A percentile compares a stretch with the other conserved stretches of the same genome.
phyloP scores from a whole-genome alignment of 2,113 vertebrate species.

The Prunella fulvescens region DNA sequence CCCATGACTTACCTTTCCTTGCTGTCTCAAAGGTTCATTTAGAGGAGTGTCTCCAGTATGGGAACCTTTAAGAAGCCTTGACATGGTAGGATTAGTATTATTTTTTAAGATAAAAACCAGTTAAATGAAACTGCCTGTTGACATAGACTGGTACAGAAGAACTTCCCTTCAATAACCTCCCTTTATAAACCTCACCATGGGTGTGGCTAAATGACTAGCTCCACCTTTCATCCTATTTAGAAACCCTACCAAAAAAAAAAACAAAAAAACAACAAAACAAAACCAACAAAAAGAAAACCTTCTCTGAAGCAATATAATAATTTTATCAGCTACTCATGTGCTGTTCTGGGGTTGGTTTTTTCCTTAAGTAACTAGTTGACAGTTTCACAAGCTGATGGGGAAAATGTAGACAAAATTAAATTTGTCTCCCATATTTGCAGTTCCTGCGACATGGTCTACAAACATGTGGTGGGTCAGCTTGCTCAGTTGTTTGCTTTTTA shows the following conservation, averaged over 20 bases:
- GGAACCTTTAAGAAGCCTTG: neutral
- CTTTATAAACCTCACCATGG: conserved; percentile 31
- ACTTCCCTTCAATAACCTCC: neutral
- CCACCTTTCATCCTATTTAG: conserved; percentile 30
- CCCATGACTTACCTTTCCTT: conserved; percentile 39
- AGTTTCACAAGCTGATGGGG: neutral
- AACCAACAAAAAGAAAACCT: neutral
- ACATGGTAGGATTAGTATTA: neutral
- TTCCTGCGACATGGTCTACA: neutral
- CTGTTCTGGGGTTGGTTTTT: neutral
- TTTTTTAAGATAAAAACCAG: neutral
- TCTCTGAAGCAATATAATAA: neutral
- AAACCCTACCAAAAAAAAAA: neutral
- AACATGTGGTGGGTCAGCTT: neutral
- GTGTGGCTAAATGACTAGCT: conserved; percentile 31
- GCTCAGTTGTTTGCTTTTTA: neutral
- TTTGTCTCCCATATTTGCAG: neutral
- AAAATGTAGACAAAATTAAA: neutral
- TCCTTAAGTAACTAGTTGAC: neutral
- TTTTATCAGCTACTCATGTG: neutral
- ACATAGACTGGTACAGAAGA: neutral
- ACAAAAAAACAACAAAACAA: no score
- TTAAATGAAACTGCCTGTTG: neutral
- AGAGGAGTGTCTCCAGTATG: neutral
- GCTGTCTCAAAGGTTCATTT: neutral